A percentile compares a stretch with the other conserved stretches of the same genome.
Conservation (phyloP, 1,140 invertebrate genomes). For the Stratiolaelaps scimitus region DNA sequence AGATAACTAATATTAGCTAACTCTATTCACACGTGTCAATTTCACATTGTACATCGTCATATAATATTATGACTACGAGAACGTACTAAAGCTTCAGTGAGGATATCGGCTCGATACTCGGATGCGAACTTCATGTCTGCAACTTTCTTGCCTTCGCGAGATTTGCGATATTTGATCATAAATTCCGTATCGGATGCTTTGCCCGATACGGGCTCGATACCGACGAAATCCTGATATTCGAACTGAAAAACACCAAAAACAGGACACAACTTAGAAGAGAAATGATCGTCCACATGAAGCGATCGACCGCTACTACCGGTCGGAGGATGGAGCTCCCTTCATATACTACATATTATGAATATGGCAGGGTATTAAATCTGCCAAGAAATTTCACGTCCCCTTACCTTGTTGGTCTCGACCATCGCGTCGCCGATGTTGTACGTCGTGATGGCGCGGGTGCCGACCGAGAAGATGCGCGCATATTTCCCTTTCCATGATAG, state of each 20-base stretch:
- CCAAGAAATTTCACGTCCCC: not conserved
- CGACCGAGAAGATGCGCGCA: constrained; percentile 88
- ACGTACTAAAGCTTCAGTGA: constrained; percentile 65
- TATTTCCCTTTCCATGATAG: constrained; percentile 92
- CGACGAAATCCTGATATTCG: constrained; percentile 46
- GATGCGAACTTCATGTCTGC: constrained; percentile 96
- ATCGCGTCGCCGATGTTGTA: constrained; percentile 77
- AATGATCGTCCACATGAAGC: too few species aligned
- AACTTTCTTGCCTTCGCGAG: constrained; percentile 54
- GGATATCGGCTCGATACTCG: constrained; percentile 76
- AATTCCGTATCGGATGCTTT: constrained; percentile 51
- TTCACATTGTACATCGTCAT: not conserved
- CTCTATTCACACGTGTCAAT: not conserved
- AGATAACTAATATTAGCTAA: not conserved
- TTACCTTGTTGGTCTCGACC: constrained; percentile 82
- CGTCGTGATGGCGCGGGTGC: constrained; percentile 84
- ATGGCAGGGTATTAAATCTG: too few species aligned
- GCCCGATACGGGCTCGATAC: constrained; percentile 42
- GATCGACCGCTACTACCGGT: too few species aligned
- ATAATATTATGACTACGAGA: not conserved
- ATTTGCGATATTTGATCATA: constrained; percentile 71
- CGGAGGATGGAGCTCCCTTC: too few species aligned
- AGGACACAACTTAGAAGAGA: not conserved
- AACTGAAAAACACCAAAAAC: constrained; percentile 41
- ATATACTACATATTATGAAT: too few species aligned